These are phyloP conservation scores for Agrotis exclamationis DNA, from an alignment of 2,888 invertebrate genomes.

Conservation along the genomic window DNA sequence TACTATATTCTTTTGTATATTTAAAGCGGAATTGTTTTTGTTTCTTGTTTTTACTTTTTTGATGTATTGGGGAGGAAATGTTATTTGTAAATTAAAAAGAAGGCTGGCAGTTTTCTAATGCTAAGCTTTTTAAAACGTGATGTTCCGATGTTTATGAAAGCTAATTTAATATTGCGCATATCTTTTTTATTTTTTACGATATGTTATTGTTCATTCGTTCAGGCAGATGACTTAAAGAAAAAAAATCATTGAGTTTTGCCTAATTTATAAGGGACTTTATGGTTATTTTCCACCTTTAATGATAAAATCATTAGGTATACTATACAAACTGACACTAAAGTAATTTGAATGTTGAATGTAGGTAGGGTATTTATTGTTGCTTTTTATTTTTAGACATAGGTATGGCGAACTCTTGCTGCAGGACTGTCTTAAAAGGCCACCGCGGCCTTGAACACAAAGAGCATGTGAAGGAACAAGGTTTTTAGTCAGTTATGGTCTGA, in stretches of 20 bases:
- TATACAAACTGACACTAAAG: neutral
- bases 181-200: neutral
- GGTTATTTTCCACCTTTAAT: neutral
- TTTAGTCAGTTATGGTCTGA: too few species aligned
- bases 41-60: neutral
- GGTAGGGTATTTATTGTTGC: too few species aligned
- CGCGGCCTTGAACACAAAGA: too few species aligned
- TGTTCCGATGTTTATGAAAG: neutral
- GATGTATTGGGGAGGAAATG: neutral
- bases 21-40: neutral
- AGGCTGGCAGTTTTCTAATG: neutral
- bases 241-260: too few species aligned
- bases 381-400: neutral
- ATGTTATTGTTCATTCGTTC: neutral
- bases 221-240: too few species aligned
- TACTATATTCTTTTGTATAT: conserved; percentile 4
- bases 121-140: neutral
- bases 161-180: neutral
- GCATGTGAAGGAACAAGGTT: too few species aligned
- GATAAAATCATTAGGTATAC: neutral
- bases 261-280: too few species aligned
- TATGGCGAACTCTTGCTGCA: too few species aligned
- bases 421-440: too few species aligned
- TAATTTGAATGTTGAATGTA: neutral
- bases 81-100: neutral